Base-by-base conservation (phyloP, 2,888 invertebrate genomes). In the Drosophila crucigera region DNA sequence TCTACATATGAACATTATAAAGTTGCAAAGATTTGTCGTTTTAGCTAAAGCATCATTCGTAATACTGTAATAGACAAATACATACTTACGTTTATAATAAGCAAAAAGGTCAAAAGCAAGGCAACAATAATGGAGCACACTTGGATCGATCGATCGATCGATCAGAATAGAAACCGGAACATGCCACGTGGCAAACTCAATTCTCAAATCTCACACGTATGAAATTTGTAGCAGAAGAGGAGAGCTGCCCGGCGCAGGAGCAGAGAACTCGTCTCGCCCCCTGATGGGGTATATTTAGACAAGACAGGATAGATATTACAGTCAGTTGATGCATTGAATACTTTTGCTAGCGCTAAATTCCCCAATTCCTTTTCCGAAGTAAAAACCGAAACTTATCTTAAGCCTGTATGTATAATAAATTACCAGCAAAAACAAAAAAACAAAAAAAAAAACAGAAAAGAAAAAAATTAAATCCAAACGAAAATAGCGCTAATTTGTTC, bases 401-500 rank as follows among this genome's bases (percentile, higher is more conserved):
- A 76, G 81, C 50, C 22, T 47, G 22, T 71, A 76, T 76, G 80
- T 76, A 82, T 78, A 78, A 67, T 49, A 67, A 31, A 55, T 16
- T 28, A 61, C 66, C 59, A 47, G 25, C 47, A 47, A 47, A 25
- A 62, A 35, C 25, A 63, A 69, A 22, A 41, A 39, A 28, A 28
- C 47, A 30, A 30, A 31, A 31, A n/a, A 33, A 64, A 55, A 59
- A 50, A 22, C n/a, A 7, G 9, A 31, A 9, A 31, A 0, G 9
- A 31, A 39, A 50, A 49, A 69, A 55, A 37, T 47, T 25, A 49
- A 61, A 63, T 33, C 30, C 31, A 56, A 58, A 28, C 10, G 39
- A 52, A 67, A 74, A 84, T 67, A 65, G 86, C 74, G 79, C 78
- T 89, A 76, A 86, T 76, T 65, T 83, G 78, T 80, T 89, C 33